phyloP scores from a whole-genome alignment of 1,140 invertebrate genomes.

The Drosophila bocqueti region DNA sequence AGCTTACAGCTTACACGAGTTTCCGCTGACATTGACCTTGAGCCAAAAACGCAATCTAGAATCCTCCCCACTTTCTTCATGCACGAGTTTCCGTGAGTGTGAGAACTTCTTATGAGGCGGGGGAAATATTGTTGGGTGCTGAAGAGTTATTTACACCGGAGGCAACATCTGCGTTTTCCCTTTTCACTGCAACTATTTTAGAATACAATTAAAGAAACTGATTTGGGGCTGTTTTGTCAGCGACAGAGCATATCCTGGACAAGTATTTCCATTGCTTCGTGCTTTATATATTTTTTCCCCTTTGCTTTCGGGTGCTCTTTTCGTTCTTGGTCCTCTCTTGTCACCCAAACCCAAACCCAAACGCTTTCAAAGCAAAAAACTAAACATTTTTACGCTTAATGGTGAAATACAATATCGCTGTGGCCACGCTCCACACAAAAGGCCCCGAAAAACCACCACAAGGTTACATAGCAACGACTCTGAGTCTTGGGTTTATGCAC shows the following conservation, averaged over 20 bases:
- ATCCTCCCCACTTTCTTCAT: too few relatives aligned
- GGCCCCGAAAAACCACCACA: neutral
- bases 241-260: slow-evolving; percentile 13
- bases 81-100: too few relatives aligned
- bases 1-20: too few relatives aligned
- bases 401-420: slow-evolving; percentile 5
- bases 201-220: slow-evolving; percentile 18
- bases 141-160: slow-evolving; percentile 11
- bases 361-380: slow-evolving; percentile 53
- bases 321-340: neutral
- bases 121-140: neutral
- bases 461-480: neutral
- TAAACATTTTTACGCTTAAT: neutral
- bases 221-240: slow-evolving; percentile 1
- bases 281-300: neutral
- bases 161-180: slow-evolving; percentile 18
- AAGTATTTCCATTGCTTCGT: neutral
- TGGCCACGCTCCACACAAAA: slow-evolving; percentile 5
- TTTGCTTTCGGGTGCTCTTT: neutral
- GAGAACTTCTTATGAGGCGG: too few relatives aligned
- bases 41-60: too few relatives aligned
- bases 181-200: slow-evolving; percentile 14
- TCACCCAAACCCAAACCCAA: neutral
- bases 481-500: neutral
- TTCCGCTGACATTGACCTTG: too few relatives aligned